Percentiles rank a stretch among this genome's conserved stretches.
These are phyloP conservation scores for Jordanella pulchra DNA, from an alignment of 2,797 vertebrate species.

Conservation along the genomic window DNA sequence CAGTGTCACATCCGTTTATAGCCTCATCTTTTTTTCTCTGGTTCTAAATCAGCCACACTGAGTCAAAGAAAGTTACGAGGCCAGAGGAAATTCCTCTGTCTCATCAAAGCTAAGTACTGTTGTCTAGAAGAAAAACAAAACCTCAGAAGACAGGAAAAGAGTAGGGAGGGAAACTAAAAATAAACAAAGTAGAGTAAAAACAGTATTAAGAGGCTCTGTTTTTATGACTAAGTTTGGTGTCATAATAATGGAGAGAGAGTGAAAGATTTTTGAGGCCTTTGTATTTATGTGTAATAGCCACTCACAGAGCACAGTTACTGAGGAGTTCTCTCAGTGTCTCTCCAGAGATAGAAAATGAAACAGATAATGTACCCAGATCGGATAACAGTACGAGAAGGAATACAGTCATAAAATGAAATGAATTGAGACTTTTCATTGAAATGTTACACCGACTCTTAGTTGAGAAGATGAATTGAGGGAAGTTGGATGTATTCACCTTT, in stretches of 20 bases:
- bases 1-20: constrained; percentile 30
- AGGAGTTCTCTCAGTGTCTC: constrained; percentile 50
- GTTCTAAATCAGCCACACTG: constrained; percentile 40
- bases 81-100: constrained; percentile 23
- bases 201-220: constrained; percentile 1
- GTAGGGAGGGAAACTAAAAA: constrained; percentile 7
- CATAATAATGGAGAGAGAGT: constrained; percentile 30
- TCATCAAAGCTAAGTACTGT: constrained; percentile 24
- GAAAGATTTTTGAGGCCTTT: constrained; percentile 35
- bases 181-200: constrained; percentile 1
- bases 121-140: constrained; percentile 35
- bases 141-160: constrained; percentile 1
- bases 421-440: constrained; percentile 66
- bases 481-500: constrained; percentile 2
- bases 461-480: constrained; percentile 2
- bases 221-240: background rate
- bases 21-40: constrained; percentile 22
- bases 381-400: constrained; percentile 61
- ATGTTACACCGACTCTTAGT: constrained; percentile 25
- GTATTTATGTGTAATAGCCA: constrained; percentile 51
- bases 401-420: constrained; percentile 54
- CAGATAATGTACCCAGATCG: constrained; percentile 59
- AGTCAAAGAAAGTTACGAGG: constrained; percentile 47
- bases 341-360: constrained; percentile 71
- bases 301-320: constrained; percentile 62